Conservation (phyloP, 2,113 vertebrate species). For the Craseonycteris thonglongyai region DNA sequence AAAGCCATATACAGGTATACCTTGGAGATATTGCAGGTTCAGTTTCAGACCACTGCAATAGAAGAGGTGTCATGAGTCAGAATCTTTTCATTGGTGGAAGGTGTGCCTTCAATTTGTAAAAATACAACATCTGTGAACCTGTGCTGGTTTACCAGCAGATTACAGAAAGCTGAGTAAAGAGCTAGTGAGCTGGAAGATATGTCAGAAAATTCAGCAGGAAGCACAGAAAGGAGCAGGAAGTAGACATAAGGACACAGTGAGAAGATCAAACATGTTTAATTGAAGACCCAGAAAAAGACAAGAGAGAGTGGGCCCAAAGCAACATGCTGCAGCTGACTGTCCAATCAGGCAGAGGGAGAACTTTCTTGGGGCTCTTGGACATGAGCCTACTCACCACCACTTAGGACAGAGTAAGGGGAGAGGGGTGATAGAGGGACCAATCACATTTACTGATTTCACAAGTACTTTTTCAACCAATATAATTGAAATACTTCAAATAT, state of each 20-base stretch:
- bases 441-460: neutral
- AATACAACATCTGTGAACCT: neutral
- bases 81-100: no score
- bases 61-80: no score
- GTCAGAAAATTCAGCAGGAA: neutral
- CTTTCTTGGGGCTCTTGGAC: neutral
- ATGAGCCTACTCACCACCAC: neutral
- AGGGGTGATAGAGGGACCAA: neutral
- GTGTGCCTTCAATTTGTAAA: neutral
- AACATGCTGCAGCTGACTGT: neutral
- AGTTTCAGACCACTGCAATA: neutral
- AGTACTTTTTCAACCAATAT: neutral
- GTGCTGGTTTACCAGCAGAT: neutral
- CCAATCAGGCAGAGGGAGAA: neutral
- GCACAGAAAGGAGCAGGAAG: neutral
- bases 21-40: neutral
- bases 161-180: neutral
- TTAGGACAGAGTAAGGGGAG: neutral
- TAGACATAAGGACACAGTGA: neutral
- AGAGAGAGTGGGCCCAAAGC: neutral
- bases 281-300: neutral
- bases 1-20: neutral
- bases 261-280: neutral
- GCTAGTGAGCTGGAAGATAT: neutral
- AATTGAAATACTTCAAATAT: neutral